phyloP scores from a whole-genome alignment of 2,113 vertebrate genomes.

The Symphodus melops region DNA sequence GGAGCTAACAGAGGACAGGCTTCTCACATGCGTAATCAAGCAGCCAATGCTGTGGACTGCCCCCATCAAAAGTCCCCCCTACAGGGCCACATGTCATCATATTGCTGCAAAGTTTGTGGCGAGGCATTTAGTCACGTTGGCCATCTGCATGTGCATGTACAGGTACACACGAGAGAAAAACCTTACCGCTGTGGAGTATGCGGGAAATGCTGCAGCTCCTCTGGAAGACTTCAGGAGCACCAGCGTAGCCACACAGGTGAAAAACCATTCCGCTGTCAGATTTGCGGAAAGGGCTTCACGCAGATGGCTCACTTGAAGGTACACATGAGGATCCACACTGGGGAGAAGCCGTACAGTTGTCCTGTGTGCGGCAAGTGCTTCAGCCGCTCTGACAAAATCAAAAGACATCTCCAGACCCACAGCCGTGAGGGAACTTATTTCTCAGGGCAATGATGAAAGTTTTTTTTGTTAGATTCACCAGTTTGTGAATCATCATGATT shows the following conservation, averaged over 20 bases:
- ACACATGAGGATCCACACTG: slow-evolving; percentile 81
- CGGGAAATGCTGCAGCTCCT: slow-evolving; percentile 81
- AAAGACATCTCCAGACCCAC: slow-evolving; percentile 81
- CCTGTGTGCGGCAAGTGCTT: slow-evolving; percentile 82
- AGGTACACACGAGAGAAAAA: slow-evolving; percentile 81
- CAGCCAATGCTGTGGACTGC: slow-evolving; percentile 66
- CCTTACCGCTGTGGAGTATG: slow-evolving; percentile 81
- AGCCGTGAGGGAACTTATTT: slow-evolving; percentile 80
- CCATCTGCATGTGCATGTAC: slow-evolving; percentile 79
- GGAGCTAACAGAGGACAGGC: slow-evolving; percentile 69
- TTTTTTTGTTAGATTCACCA: slow-evolving; percentile 33
- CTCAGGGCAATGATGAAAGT: slow-evolving; percentile 73
- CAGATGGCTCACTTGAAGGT: slow-evolving; percentile 83
- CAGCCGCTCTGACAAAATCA: slow-evolving; percentile 82
- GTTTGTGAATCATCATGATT: slow-evolving; percentile 52
- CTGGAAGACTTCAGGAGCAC: slow-evolving; percentile 79
- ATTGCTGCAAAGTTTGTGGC: slow-evolving; percentile 79
- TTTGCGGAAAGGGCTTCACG: slow-evolving; percentile 81
- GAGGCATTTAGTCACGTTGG: slow-evolving; percentile 78
- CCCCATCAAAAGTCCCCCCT: slow-evolving; percentile 76
- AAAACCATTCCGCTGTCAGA: slow-evolving; percentile 81
- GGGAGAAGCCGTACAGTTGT: slow-evolving; percentile 82
- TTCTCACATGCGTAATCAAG: slow-evolving; percentile 74
- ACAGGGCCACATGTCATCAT: slow-evolving; percentile 77
- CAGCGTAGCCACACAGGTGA: slow-evolving; percentile 81